Evolutionary conservation across 2,797 vertebrate species (phyloP).

Genomic region (Tenualosa thibaudeaui): DNA sequence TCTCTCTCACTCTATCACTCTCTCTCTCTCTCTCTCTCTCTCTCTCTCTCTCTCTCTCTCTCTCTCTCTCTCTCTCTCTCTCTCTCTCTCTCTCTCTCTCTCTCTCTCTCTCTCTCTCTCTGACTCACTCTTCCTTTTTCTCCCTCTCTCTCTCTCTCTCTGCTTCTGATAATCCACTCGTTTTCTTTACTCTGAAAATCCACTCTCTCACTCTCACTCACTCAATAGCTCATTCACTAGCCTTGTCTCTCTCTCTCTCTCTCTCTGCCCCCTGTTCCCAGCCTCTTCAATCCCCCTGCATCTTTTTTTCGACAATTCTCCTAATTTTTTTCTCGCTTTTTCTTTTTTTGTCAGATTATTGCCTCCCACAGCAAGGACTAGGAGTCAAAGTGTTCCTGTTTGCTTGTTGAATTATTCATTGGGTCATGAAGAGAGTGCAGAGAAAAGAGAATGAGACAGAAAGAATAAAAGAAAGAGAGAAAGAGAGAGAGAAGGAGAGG

Average conservation of each 20-base stretch:
- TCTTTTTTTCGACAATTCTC: background rate
- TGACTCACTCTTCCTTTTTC: too few species aligned
- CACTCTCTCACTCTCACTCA: background rate
- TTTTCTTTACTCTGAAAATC: background rate
- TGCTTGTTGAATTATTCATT: constrained; percentile 67
- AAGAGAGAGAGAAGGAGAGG: background rate
- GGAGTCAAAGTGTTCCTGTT: constrained; percentile 37
- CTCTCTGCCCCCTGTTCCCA: background rate
- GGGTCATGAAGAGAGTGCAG: constrained; percentile 62
- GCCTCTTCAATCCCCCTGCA: background rate
- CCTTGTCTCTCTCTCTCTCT: background rate
- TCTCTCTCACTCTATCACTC: background rate
- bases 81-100: background rate
- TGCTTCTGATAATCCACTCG: constrained; percentile 7
- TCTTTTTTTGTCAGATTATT: constrained; percentile 26
- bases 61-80: too few species aligned
- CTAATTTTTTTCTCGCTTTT: background rate
- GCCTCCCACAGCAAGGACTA: constrained; percentile 27
- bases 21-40: background rate
- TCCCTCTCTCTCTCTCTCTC: background rate
- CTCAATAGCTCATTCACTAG: background rate
- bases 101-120: background rate
- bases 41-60: background rate
- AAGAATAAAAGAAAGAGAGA: background rate
- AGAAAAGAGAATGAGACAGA: constrained; percentile 41